Base-by-base conservation (phyloP, 2,888 invertebrate genomes). In the Ecdyonurus torrentis region DNA sequence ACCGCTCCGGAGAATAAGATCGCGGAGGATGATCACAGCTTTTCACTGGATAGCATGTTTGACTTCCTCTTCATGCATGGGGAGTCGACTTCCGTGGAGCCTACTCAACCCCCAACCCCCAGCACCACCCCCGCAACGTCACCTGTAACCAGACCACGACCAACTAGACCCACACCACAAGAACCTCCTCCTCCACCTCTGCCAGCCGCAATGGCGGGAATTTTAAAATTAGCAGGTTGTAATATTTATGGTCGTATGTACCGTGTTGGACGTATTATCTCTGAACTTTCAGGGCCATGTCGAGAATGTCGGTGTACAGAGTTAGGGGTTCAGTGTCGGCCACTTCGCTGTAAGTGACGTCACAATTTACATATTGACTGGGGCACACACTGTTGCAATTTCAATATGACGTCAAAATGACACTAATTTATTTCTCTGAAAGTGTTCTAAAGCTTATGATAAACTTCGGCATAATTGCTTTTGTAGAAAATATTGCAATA, bases 201-300 rank as follows among this genome's bases (percentile, higher is more conserved):
- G 20, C 55, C 55, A 5, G 20, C 23, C 10, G 19, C 52, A 23
- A 23, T 37, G 1, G 74, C 79, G 18, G 84, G 85, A 50, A 74
- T 85, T 61, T 75, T 89, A 58, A 91, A 90, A 74, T 73, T 91
- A 66, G 89, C 89, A 15, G 91, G 91, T 1, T 92, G 92, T 72
- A 92, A 92, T 75, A 91, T 92, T 69, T 91, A 91, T 70, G 92
- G 92, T 3, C 80, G 86, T 66, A 91, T 91, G 87, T 91, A 91
- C 74, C 80, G 87, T 23, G 87, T 91, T 10, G 90, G 89, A 2
- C 80, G 85, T 70, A 86, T 89, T 67, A 91, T 92, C 69, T 81
- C 85, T 1, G 91, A 92, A 76, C 76, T 92, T 65, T 90, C 91
- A 3, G 84, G 84, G 64, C 83, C 86, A 18, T 92, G 92, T 74